phyloP scores from a whole-genome alignment of 2,888 invertebrate species.

The Neoitamus cyanurus region DNA sequence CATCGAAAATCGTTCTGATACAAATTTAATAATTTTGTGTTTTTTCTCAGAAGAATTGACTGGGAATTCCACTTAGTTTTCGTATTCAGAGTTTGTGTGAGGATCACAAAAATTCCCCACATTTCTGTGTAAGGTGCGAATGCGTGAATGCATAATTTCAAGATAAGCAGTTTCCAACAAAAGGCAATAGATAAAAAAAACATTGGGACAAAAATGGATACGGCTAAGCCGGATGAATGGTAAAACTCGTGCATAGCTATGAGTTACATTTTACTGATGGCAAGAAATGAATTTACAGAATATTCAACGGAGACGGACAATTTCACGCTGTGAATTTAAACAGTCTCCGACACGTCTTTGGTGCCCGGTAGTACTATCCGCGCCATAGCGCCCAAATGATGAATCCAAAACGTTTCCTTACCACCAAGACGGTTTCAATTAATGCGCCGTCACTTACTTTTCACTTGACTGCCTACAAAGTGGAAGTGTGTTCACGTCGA shows the following conservation, averaged over 20 bases:
- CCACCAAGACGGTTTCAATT: neutral
- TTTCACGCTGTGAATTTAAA: conserved; percentile 1
- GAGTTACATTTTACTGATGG: neutral
- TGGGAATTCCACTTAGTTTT: neutral
- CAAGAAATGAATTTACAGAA: neutral
- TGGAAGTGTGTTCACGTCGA: neutral
- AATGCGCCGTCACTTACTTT: neutral
- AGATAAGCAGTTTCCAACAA: neutral
- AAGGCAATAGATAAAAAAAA: neutral
- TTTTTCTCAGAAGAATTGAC: neutral
- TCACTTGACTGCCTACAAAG: neutral
- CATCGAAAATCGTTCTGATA: neutral
- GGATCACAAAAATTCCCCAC: neutral
- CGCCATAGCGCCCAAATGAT: neutral
- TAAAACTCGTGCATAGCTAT: too few relatives aligned
- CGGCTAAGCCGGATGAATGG: neutral
- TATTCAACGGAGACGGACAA: neutral
- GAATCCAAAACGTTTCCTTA: neutral
- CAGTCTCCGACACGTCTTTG: neutral
- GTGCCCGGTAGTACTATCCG: neutral
- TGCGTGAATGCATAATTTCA: neutral
- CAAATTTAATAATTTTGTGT: neutral
- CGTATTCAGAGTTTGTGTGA: neutral
- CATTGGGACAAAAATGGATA: neutral
- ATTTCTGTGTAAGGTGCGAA: neutral